Evolutionary conservation across 1,140 invertebrate species (phyloP).

Genomic region (Lasioglossum baleicum): DNA sequence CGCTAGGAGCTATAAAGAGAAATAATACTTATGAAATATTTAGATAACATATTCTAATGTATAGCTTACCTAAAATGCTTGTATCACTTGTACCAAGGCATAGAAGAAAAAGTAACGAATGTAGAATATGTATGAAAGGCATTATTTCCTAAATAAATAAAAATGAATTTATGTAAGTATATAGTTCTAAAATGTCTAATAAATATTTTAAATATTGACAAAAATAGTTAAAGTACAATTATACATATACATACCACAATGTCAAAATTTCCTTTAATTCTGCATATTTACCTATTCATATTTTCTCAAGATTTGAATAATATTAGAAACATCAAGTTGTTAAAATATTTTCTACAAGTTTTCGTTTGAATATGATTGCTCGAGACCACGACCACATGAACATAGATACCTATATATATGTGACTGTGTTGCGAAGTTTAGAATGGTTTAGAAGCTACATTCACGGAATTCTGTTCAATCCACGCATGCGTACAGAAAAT

Average conservation of each 20-base stretch:
- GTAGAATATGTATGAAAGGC: not conserved
- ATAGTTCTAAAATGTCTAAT: not conserved
- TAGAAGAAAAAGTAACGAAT: not conserved
- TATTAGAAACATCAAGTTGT: not conserved
- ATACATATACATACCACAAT: not conserved
- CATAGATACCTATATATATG: no score
- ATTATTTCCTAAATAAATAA: not conserved
- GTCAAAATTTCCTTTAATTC: not conserved
- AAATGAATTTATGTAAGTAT: not conserved
- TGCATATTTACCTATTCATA: not conserved
- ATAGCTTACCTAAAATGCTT: constrained; percentile 18
- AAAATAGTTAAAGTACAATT: not conserved
- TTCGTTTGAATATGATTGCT: no score
- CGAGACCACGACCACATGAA: no score
- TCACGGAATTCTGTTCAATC: no score
- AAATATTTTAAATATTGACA: not conserved
- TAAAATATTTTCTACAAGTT: no score
- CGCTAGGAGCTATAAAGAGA: constrained; percentile 60
- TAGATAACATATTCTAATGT: not conserved
- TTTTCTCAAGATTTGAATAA: not conserved
- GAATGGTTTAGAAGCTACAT: no score
- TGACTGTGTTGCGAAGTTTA: no score
- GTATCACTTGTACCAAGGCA: not conserved
- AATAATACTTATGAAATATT: not conserved
- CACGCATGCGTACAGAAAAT: no score